Evolutionary conservation across 2,113 vertebrate species (phyloP), one percentile per base, ranked within the genome.

Genomic region (Tapirus terrestris): DNA sequence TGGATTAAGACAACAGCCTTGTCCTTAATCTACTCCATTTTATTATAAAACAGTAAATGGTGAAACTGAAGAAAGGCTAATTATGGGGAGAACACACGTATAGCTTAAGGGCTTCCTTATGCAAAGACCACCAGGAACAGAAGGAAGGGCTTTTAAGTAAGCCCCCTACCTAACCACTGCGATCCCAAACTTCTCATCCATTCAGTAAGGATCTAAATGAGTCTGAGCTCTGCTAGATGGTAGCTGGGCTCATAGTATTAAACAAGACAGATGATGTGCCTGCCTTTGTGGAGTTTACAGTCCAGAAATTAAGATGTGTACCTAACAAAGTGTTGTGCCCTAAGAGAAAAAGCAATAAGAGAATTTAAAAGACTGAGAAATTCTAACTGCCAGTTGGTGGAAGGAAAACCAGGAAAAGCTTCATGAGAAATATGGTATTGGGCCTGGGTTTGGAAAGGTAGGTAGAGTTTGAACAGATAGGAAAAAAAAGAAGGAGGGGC

Each of bases 21-120:
- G 92, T 83, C 16, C 96, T 96, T 94, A 85, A 82, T 95, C 92
- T 48, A 91, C 86, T 94, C 93, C 82, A 95, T 96, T 98, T 97
- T 97, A 96, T 98, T 97, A 97, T 81, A 95, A 96, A 97, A n/a
- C 87, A 94, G 76, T 1, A 36, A 95, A 75, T 91, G 84, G n/a
- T 14, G 80, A 56, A 45, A 94, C 51, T 51, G 27, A 90, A 97
- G 91, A 96, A 97, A 91, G 68, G 53, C 45, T 85, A 85, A 97
- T 96, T 97, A 89, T 80, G 68, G 67, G 33, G 21, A 0, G 11
- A 80, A 33, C 1, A 65, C 20, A 43, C 1, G 14, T 75, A 79
- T 72, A 77, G 23, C 25, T 77, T 80, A 27, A 85, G 92, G 81
- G 61, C 20, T 51, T 29, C 73, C 80, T 8, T 33, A 51, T 0